These are phyloP conservation scores for Cotesia glomerata DNA, from an alignment of 1,140 invertebrate genomes.

Conservation along the genomic window DNA sequence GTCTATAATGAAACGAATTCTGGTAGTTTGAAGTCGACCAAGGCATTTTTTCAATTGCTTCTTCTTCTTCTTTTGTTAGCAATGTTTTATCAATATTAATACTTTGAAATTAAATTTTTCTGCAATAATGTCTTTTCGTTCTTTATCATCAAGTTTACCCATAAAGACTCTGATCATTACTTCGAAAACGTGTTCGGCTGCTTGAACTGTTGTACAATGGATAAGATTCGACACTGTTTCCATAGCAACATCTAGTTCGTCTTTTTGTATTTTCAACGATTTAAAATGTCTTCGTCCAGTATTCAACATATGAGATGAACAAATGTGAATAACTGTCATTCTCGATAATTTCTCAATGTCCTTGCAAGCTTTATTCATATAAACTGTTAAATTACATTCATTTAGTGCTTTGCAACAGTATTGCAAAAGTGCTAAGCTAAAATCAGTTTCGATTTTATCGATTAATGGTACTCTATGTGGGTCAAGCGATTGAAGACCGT, in stretches of 20 bases:
- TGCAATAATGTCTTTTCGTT: too few relatives aligned
- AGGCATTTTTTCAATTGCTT: too few relatives aligned
- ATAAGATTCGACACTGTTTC: not conserved
- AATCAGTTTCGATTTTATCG: conserved; percentile 3
- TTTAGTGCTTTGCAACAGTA: not conserved
- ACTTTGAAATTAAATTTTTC: too few relatives aligned
- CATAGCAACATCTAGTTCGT: not conserved
- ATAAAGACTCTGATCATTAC: too few relatives aligned
- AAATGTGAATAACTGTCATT: not conserved
- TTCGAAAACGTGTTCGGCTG: too few relatives aligned
- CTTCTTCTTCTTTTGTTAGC: too few relatives aligned
- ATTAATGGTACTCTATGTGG: not conserved
- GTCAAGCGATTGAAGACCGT: not conserved
- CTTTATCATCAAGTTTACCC: too few relatives aligned
- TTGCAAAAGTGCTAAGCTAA: conserved; percentile 9
- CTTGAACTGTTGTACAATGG: too few relatives aligned
- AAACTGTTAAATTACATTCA: not conserved
- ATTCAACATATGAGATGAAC: conserved; percentile 3
- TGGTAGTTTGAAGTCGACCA: too few relatives aligned
- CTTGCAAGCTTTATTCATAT: not conserved
- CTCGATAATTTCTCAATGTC: too few relatives aligned
- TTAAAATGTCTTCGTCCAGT: not conserved
- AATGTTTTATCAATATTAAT: too few relatives aligned
- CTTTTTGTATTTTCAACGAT: not conserved
- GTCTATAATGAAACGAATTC: too few relatives aligned